Percentiles rank a stretch among this genome's conserved stretches.
Evolutionary conservation across 2,888 invertebrate species (phyloP).

Genomic region (Drosophila silvestris): DNA sequence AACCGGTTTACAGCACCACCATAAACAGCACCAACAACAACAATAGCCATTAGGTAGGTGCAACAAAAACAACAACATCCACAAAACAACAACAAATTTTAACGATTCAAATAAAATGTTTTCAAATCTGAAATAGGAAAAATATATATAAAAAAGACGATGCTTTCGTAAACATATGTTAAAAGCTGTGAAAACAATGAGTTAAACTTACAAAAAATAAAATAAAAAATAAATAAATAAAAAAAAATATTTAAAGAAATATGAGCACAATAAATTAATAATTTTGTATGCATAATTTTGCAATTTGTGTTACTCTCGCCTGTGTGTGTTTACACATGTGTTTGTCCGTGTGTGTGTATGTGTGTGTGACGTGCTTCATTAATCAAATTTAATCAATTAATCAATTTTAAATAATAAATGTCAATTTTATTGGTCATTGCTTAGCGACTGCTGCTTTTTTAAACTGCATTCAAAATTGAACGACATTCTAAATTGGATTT

Average conservation of each 20-base stretch:
- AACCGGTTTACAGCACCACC: conserved; percentile 62
- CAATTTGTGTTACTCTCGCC: conserved; percentile 6
- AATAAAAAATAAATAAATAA: conserved; percentile 19
- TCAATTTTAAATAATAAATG: conserved; percentile 52
- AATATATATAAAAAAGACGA: conserved; percentile 1
- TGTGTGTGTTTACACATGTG: not conserved
- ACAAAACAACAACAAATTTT: conserved; percentile 7
- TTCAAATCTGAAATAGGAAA: conserved; percentile 10
- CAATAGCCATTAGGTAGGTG: conserved; percentile 34
- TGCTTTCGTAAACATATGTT: conserved; percentile 51
- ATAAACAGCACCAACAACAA: conserved; percentile 24
- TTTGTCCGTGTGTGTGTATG: conserved; percentile 14
- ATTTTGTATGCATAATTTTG: conserved; percentile 23
- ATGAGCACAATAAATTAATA: conserved; percentile 1
- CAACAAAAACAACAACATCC: conserved; percentile 32
- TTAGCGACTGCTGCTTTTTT: conserved; percentile 33
- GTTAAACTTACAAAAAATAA: conserved; percentile 14
- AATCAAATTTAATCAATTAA: conserved; percentile 61
- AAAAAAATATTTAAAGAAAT: not conserved
- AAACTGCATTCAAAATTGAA: conserved; percentile 42
- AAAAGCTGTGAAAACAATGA: conserved; percentile 62
- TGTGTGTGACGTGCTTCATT: conserved; percentile 32
- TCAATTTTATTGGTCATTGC: conserved; percentile 52
- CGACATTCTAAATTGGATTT: conserved; percentile 47
- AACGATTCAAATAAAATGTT: conserved; percentile 24